phyloP scores from a whole-genome alignment of 1,140 invertebrate species.

The Microplitis demolitor region DNA sequence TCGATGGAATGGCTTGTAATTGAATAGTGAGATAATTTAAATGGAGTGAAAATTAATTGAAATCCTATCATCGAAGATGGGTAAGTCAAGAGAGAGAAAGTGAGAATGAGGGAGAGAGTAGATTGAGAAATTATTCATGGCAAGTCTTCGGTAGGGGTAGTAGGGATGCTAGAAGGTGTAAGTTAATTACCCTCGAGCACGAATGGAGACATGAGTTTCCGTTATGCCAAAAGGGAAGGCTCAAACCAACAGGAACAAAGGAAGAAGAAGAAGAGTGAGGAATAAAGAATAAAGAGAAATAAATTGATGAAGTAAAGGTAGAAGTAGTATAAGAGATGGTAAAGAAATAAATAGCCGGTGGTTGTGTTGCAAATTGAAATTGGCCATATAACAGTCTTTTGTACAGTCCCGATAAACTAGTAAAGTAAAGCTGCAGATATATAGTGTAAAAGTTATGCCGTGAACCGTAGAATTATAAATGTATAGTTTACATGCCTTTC shows the following conservation, averaged over 20 bases:
- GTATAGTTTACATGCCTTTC: neutral
- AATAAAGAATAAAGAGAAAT: neutral
- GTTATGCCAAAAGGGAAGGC: slow-evolving; percentile 15
- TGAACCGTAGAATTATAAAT: neutral
- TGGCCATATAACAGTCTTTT: slow-evolving; percentile 21
- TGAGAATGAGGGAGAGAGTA: neutral
- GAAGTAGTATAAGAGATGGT: neutral
- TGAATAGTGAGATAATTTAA: slow-evolving; percentile 10
- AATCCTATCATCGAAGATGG: slow-evolving; percentile 14
- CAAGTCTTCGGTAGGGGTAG: neutral
- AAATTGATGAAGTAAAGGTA: neutral
- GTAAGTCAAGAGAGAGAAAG: neutral
- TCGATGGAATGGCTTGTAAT: neutral
- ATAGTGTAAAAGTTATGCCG: neutral
- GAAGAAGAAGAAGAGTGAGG: neutral
- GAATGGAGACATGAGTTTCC: slow-evolving; percentile 33
- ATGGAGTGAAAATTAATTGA: slow-evolving; percentile 27
- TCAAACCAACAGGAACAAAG: neutral
- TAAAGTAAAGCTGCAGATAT: neutral
- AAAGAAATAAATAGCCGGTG: neutral
- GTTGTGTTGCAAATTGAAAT: slow-evolving; percentile 26
- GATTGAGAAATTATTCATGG: slow-evolving; percentile 30
- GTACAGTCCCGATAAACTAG: neutral
- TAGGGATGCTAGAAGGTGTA: slow-evolving; percentile 33
- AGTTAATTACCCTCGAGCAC: slow-evolving; percentile 41